These are phyloP conservation scores for Charadrius vociferus DNA, from an alignment of 2,113 vertebrate species.

Conservation along the genomic window DNA sequence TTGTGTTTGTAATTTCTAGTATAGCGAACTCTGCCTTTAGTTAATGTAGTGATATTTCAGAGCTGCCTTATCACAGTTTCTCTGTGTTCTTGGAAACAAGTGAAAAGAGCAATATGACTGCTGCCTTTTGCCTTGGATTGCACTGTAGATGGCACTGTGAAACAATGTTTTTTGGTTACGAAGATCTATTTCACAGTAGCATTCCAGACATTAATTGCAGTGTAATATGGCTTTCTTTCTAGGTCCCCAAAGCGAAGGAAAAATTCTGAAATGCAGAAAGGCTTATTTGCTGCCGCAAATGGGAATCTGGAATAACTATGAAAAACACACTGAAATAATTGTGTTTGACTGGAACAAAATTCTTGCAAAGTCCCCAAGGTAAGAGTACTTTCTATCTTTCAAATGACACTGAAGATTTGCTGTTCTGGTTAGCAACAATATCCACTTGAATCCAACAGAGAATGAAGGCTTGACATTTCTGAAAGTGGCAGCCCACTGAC, in stretches of 20 bases:
- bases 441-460: constrained; percentile 29
- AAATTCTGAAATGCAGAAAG: constrained; percentile 71
- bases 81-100: not conserved
- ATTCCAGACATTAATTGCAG: constrained; percentile 57
- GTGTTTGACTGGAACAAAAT: constrained; percentile 74
- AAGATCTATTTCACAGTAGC: constrained; percentile 20
- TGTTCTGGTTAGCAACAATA: constrained; percentile 42
- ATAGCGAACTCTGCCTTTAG: not conserved
- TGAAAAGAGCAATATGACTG: not conserved
- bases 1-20: not conserved
- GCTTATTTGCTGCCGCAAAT: constrained; percentile 65
- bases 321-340: constrained; percentile 73
- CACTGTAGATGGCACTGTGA: constrained; percentile 25
- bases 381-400: constrained; percentile 65
- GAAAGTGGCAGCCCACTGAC: not conserved
- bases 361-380: constrained; percentile 77
- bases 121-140: not conserved
- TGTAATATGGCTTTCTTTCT: constrained; percentile 51
- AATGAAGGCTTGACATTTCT: constrained; percentile 55
- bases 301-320: constrained; percentile 71
- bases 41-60: not conserved
- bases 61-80: not conserved
- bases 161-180: constrained; percentile 5
- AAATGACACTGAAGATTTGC: constrained; percentile 38
- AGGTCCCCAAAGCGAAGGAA: constrained; percentile 66